Conservation (phyloP, 2,797 vertebrate genomes). For the Micrastur ruficollis region DNA sequence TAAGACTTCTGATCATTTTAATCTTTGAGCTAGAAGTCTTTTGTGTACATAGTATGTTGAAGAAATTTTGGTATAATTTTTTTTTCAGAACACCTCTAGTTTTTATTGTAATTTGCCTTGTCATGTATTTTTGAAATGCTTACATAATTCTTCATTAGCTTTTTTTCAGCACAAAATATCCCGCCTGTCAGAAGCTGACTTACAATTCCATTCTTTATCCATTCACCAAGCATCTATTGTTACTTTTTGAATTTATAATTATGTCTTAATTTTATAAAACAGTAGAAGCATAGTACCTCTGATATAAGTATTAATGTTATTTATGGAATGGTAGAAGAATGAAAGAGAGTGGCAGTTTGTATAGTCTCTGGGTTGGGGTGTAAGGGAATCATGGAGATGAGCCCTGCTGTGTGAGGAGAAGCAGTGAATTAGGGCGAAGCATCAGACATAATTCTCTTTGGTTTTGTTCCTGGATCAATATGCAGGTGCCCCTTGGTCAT, state of each 20-base stretch:
- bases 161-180: background rate
- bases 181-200: background rate
- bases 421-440: background rate
- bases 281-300: background rate
- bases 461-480: slow-evolving; percentile 18
- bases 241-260: background rate
- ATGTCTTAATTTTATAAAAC: background rate
- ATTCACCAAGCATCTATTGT: background rate
- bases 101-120: slow-evolving; percentile 12
- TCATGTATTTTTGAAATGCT: background rate
- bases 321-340: background rate
- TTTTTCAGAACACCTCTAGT: background rate
- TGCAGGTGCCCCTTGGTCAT: background rate
- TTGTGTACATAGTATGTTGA: background rate
- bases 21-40: background rate
- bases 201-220: background rate
- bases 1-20: background rate
- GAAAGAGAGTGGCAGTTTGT: background rate
- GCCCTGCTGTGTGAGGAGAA: background rate
- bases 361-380: background rate
- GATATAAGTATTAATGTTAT: background rate
- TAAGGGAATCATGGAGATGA: background rate
- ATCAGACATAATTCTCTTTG: background rate
- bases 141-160: background rate
- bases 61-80: background rate